These are phyloP conservation scores for Teleopsis dalmanni DNA, from an alignment of 1,140 invertebrate species.

Conservation along the genomic window DNA sequence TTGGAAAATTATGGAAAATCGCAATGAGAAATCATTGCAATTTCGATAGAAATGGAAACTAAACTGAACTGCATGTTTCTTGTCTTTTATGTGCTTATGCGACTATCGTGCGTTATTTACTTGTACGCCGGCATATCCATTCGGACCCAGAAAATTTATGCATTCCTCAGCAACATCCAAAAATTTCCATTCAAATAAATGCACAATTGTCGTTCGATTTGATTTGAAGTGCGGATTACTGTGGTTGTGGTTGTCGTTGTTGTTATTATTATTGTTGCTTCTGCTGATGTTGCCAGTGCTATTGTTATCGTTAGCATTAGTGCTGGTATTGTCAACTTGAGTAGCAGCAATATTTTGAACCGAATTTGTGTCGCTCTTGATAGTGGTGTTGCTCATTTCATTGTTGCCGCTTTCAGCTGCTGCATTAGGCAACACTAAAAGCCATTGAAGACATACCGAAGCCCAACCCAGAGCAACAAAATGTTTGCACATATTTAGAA, in stretches of 20 bases:
- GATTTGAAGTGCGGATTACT: slow-evolving; percentile 4
- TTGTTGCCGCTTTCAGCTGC: too few relatives aligned
- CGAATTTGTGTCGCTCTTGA: too few relatives aligned
- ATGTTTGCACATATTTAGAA: too few relatives aligned
- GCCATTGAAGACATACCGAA: too few relatives aligned
- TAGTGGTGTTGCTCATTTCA: too few relatives aligned
- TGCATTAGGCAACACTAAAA: too few relatives aligned
- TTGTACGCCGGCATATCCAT: slow-evolving; percentile 63
- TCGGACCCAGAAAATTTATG: slow-evolving; percentile 56
- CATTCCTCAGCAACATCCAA: slow-evolving; percentile 63
- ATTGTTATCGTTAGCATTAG: not conserved
- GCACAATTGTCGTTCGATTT: slow-evolving; percentile 45
- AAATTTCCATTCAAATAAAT: slow-evolving; percentile 61
- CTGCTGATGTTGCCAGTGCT: not conserved
- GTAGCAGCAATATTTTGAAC: not conserved
- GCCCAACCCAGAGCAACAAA: too few relatives aligned
- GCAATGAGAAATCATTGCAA: not conserved
- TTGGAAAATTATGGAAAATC: too few relatives aligned
- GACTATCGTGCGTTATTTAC: slow-evolving; percentile 31
- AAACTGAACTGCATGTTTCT: too few relatives aligned
- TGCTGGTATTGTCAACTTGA: not conserved
- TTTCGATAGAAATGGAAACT: too few relatives aligned
- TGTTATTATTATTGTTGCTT: not conserved
- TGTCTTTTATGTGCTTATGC: not conserved
- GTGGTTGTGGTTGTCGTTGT: not conserved